Evolutionary conservation across 1,140 invertebrate genomes (phyloP).

Genomic region (Stegodyphus dumicola): DNA sequence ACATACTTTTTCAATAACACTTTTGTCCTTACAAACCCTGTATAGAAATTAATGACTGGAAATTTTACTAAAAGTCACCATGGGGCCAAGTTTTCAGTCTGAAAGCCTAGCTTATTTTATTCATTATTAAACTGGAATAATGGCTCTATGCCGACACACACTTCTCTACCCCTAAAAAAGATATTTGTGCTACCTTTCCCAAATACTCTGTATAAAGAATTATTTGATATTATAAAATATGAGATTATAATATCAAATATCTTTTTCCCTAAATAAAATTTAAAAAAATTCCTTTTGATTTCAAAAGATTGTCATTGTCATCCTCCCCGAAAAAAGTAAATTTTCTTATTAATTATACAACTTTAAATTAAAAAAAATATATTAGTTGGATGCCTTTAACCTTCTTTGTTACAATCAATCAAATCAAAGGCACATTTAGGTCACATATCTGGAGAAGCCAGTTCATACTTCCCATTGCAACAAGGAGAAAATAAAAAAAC

Average conservation of each 20-base stretch:
- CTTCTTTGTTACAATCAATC: neutral
- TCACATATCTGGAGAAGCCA: neutral
- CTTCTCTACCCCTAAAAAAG: too few species aligned
- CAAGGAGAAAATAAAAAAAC: neutral
- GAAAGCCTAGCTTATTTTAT: neutral
- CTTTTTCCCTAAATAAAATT: neutral
- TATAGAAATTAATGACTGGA: too few species aligned
- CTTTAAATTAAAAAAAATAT: neutral
- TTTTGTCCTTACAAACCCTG: too few species aligned
- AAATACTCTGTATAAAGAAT: too few species aligned
- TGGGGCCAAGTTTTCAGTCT: neutral
- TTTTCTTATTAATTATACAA: neutral
- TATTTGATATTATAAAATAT: neutral
- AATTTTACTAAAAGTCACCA: too few species aligned
- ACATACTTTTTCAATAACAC: too few species aligned
- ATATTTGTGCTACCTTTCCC: too few species aligned
- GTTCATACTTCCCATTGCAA: neutral
- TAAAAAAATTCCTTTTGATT: neutral
- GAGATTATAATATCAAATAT: neutral
- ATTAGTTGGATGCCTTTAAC: neutral
- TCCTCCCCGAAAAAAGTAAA: neutral
- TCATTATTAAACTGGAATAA: neutral
- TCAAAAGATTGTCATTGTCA: neutral
- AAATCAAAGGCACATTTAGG: neutral
- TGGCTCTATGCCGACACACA: neutral